Base-by-base conservation (phyloP, 2,888 invertebrate genomes). In the Cynaeus angustus region DNA sequence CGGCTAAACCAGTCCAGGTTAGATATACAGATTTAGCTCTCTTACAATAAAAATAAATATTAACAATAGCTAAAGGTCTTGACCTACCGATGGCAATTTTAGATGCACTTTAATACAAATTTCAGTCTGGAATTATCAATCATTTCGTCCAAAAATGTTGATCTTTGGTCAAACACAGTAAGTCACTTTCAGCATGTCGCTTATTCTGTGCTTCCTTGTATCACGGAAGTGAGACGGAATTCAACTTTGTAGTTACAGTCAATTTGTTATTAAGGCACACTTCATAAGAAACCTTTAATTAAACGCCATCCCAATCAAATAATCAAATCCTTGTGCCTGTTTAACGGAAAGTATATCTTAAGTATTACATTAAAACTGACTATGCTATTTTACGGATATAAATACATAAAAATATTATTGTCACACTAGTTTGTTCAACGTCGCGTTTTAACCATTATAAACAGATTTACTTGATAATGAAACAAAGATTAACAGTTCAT, bases 111-210 rank as follows among this genome's bases (percentile, higher is more conserved):
- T 14, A 43, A 13, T 65, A 30, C 12, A 33, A 61, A 68, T 21
- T 55, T 53, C 55, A 68, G 62, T 62, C 56, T 48, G 26, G 37
- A 58, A n/a, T 41, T 21, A 53, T 53, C 53, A 30, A 52, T 74
- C 75, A 78, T 76, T 76, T 75, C 75, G 75, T 72, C 75, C 78
- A 78, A 78, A 80, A 79, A 77, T 75, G 53, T 73, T 68, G 21
- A 73, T 81, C 81, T 81, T 81, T 81, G 81, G 81, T 81, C 77
- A 79, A 76, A 77, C 74, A 74, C 64, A 75, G 72, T 41, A 41
- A 41, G 41, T 41, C 41, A 41, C 41, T 37, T 76, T 74, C 76
- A 74, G 64, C 65, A 58, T 43, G 26, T 21, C 16, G 7, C 9
- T 38, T 9, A 37, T 38, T 38, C 28, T 43, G 14, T 12, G n/a